Conservation (phyloP, 2,888 invertebrate species). For the Hirtodrosophila alboralis region DNA sequence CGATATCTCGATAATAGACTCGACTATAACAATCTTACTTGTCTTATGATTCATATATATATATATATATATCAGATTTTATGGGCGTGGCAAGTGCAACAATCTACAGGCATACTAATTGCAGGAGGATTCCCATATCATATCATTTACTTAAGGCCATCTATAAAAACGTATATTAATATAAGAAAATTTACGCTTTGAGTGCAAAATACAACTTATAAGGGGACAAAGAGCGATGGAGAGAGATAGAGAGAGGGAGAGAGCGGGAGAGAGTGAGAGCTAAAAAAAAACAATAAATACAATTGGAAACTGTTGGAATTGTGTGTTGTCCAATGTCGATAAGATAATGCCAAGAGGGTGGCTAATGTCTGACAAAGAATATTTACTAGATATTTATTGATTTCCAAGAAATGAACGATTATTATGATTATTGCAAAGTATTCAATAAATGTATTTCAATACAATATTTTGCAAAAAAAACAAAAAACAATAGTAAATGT, state of each 20-base stretch:
- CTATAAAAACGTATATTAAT: too few relatives aligned
- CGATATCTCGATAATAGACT: too few relatives aligned
- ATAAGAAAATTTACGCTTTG: too few relatives aligned
- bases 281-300: not conserved
- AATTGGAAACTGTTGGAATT: not conserved
- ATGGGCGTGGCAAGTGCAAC: conserved; percentile 18
- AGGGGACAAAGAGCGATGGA: too few relatives aligned
- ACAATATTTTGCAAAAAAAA: conserved; percentile 1
- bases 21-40: too few relatives aligned
- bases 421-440: conserved; percentile 13
- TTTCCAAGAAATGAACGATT: conserved; percentile 41
- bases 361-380: conserved; percentile 49
- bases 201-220: too few relatives aligned
- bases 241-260: conserved; percentile 1
- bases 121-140: not conserved
- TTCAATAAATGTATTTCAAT: not conserved
- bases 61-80: too few relatives aligned
- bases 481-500: not conserved
- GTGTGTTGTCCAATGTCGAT: conserved; percentile 32
- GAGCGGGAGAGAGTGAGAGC: too few relatives aligned
- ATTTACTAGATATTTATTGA: conserved; percentile 26
- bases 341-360: conserved; percentile 54
- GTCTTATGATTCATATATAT: too few relatives aligned
- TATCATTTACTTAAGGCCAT: too few relatives aligned
- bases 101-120: conserved; percentile 23